These are phyloP conservation scores for Apodemus speciosus DNA, from an alignment of 2,113 vertebrate species.

Conservation along the genomic window DNA sequence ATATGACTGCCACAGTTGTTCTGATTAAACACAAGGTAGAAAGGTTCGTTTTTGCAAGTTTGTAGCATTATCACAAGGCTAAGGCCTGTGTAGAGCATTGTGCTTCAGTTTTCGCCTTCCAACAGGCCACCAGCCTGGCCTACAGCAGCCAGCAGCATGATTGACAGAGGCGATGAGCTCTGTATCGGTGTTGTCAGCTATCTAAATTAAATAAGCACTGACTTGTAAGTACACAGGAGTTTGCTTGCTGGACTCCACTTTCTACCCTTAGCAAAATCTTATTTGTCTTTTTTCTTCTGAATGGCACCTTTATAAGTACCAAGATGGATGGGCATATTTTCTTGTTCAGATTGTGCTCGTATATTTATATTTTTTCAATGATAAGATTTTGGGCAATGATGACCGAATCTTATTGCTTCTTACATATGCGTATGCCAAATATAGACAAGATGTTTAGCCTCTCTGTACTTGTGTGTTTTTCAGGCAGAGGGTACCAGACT, in stretches of 20 bases:
- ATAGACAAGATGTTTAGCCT: slow-evolving; percentile 21
- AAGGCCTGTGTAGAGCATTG: not conserved
- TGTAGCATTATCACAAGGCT: not conserved
- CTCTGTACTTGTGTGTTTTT: slow-evolving; percentile 75
- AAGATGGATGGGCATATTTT: not conserved
- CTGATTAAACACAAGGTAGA: not conserved
- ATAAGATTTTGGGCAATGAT: not conserved
- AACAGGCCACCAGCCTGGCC: not conserved
- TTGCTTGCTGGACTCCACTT: not conserved
- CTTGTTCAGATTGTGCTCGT: slow-evolving; percentile 1
- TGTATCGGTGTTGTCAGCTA: not conserved
- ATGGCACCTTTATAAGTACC: not conserved
- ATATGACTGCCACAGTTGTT: not conserved
- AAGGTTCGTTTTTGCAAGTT: not conserved
- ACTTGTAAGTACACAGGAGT: not conserved
- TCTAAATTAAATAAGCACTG: slow-evolving; percentile 5
- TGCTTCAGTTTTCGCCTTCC: not conserved
- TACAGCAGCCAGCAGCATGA: not conserved
- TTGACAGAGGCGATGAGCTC: not conserved
- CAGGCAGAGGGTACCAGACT: slow-evolving; percentile 96
- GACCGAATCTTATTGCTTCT: slow-evolving; percentile 11
- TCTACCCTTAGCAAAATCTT: slow-evolving; percentile 37
- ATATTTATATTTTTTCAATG: slow-evolving; percentile 23
- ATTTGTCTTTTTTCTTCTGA: slow-evolving; percentile 31
- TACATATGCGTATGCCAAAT: slow-evolving; percentile 7